Evolutionary conservation across 1,140 invertebrate genomes (phyloP).

Genomic region (Eumaeus atala): DNA sequence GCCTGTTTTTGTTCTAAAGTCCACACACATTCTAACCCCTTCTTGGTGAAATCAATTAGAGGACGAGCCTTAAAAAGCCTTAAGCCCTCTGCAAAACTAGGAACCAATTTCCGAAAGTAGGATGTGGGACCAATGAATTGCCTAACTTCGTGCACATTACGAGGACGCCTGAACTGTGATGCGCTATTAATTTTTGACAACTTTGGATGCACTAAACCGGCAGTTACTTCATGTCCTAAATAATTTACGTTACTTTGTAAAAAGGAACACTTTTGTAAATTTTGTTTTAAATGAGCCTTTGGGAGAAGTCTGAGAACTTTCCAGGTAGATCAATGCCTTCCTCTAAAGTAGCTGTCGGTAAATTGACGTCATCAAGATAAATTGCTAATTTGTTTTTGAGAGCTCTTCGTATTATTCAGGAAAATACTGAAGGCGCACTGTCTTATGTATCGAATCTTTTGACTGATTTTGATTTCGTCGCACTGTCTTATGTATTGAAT

Average conservation of each 20-base stretch:
- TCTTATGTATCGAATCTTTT: slow-evolving; percentile 21
- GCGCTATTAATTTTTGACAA: slow-evolving; percentile 11
- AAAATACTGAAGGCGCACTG: slow-evolving; percentile 19
- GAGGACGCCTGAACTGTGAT: neutral
- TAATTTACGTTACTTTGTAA: slow-evolving; percentile 12
- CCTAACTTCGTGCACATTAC: slow-evolving; percentile 14
- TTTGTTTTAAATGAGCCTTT: slow-evolving; percentile 17
- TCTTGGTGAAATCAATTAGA: neutral
- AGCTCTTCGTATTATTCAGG: slow-evolving; percentile 3
- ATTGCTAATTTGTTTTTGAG: slow-evolving; percentile 1
- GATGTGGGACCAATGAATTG: neutral
- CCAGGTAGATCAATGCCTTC: slow-evolving; percentile 11
- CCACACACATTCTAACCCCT: neutral
- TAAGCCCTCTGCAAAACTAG: too few species aligned
- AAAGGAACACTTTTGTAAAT: slow-evolving; percentile 20
- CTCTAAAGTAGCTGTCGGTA: slow-evolving; percentile 9
- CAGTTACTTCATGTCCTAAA: slow-evolving; percentile 18
- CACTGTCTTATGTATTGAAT: slow-evolving; percentile 17
- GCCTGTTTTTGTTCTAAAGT: neutral
- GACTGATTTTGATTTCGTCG: slow-evolving; percentile 18
- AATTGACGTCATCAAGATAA: slow-evolving; percentile 16
- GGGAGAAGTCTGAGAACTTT: slow-evolving; percentile 11
- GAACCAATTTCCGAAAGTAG: neutral
- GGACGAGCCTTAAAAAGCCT: neutral
- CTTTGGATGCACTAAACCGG: slow-evolving; percentile 7